Base-by-base conservation (phyloP, 2,113 vertebrate species). In the Hucho hucho region DNA sequence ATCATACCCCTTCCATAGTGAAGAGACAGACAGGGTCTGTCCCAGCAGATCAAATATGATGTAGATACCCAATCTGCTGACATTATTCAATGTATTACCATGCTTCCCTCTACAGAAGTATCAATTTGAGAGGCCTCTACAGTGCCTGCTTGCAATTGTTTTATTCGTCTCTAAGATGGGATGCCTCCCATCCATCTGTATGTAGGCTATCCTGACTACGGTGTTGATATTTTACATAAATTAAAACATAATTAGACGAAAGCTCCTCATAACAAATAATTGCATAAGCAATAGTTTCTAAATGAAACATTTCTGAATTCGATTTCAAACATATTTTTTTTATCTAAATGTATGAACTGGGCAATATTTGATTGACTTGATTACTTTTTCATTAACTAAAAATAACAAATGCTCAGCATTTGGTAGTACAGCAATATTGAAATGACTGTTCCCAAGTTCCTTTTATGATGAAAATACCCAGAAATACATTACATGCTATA, bases 1-100 rank as follows among this genome's bases (percentile, higher is more conserved):
- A 80, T 78, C 73, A 77, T 78, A 66, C 70, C 61, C 32, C 58
- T 56, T 69, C 58, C 64, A 18, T 43, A 77, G 24, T 37, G 14
- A 13, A n/a, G 5, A 22, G 66, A 70, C 73, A 69, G 37, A 58
- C 66, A 69, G 47, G 37, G 69, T 37, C 53, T 78, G 71, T 70
- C 32, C 43, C 28, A 74, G 76, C 70, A 65, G 77, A 76, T 22
- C 20, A 73, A 64, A 37, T 24, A 70, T 49, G 71, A 74, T 78
- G 64, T 69, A 74, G 64, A 69, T 67, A 68, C 26, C 29, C 71
- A 69, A 67, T 73, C 70, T 69, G 37, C 29, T 64, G 64, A 64
- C 79, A 70, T 65, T 59, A 56, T 37, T 73, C 72, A 73, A 22
- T 7, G 37, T 64, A 5, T 64, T 6, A 43, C 58, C n/a, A 22